Conservation (phyloP, 1,140 invertebrate genomes). For the Bombus waltoni region DNA sequence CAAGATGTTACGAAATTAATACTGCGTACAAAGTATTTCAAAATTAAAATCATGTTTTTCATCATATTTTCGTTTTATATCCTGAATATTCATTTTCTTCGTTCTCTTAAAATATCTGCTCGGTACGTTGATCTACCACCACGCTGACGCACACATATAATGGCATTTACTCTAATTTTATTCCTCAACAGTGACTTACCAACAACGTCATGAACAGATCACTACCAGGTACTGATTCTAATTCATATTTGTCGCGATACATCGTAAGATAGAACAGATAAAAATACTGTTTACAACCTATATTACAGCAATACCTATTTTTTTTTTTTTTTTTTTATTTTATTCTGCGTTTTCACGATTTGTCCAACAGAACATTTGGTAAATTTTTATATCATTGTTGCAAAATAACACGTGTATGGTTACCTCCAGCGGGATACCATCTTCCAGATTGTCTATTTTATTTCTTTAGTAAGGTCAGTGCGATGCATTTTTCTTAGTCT, state of each 20-base stretch:
- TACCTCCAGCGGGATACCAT: too few relatives aligned
- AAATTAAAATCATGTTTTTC: background rate
- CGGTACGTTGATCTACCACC: background rate
- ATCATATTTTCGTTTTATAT: background rate
- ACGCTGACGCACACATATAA: background rate
- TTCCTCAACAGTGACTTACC: background rate
- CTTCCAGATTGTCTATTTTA: too few relatives aligned
- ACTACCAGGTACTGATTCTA: background rate
- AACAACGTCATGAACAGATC: background rate
- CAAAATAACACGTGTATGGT: too few relatives aligned
- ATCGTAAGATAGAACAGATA: background rate
- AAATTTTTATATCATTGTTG: too few relatives aligned
- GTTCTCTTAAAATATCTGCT: background rate
- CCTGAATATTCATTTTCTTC: background rate
- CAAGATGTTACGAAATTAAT: background rate
- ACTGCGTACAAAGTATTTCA: background rate
- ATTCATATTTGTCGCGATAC: background rate
- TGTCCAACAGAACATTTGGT: too few relatives aligned
- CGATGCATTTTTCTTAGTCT: too few relatives aligned
- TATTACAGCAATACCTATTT: too few relatives aligned
- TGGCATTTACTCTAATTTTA: background rate
- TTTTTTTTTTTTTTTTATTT: too few relatives aligned
- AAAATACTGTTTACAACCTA: too few relatives aligned
- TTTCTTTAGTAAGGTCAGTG: too few relatives aligned
- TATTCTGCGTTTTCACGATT: too few relatives aligned